Evolutionary conservation across 1,140 invertebrate genomes (phyloP).

Genomic region (Aphelenchoides fujianensis): DNA sequence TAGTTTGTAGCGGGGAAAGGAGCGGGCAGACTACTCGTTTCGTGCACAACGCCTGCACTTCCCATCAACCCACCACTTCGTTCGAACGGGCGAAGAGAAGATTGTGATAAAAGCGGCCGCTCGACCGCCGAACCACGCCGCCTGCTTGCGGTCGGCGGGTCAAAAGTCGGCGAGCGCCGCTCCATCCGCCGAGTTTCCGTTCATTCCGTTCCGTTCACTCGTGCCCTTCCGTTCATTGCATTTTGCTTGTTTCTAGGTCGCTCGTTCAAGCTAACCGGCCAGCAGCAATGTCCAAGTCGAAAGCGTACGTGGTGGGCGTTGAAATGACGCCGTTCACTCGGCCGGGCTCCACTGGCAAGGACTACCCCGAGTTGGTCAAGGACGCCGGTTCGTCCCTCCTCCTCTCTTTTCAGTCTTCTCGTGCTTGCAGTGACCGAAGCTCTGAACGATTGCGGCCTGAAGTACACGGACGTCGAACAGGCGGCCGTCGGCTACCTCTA

Average conservation of each 20-base stretch:
- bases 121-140: too few species aligned
- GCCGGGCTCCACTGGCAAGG: conserved; percentile 76
- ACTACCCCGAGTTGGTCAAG: conserved; percentile 90
- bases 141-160: too few species aligned
- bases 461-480: conserved; percentile 78
- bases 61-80: too few species aligned
- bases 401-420: conserved; percentile 14
- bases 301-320: conserved; percentile 87
- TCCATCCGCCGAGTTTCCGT: too few species aligned
- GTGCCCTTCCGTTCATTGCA: too few species aligned
- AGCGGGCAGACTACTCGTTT: background rate
- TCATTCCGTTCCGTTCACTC: too few species aligned
- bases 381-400: conserved; percentile 71
- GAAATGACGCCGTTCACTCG: conserved; percentile 92
- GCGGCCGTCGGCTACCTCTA: conserved; percentile 90
- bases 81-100: too few species aligned
- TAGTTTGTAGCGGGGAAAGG: background rate
- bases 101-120: too few species aligned
- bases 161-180: too few species aligned
- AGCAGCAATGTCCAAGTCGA: conserved; percentile 42
- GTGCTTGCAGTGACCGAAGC: conserved; percentile 73
- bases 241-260: too few species aligned
- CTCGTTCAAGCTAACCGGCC: background rate
- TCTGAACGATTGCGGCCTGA: conserved; percentile 79
- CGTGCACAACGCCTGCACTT: too few species aligned